These are phyloP conservation scores for Myopa testacea DNA, from an alignment of 2,888 invertebrate species.

Conservation along the genomic window DNA sequence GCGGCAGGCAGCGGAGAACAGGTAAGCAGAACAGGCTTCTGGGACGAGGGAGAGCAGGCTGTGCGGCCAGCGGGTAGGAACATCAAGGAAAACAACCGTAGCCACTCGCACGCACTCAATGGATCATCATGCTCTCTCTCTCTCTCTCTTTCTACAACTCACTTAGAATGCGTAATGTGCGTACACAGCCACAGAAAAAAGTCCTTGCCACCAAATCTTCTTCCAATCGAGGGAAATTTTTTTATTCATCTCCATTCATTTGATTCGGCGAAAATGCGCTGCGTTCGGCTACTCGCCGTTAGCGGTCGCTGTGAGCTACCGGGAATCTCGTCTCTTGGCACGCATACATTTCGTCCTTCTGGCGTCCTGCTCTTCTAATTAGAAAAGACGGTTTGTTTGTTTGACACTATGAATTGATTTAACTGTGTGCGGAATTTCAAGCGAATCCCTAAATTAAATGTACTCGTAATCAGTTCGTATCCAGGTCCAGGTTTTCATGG, in stretches of 20 bases:
- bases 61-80: background rate
- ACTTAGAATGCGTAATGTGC: constrained; percentile 12
- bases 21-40: background rate
- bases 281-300: constrained; percentile 49
- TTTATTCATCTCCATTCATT: constrained; percentile 27
- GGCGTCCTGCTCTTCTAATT: constrained; percentile 45
- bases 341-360: background rate
- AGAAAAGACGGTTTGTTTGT: constrained; percentile 52
- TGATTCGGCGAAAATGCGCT: constrained; percentile 40
- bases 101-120: background rate
- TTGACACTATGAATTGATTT: constrained; percentile 61
- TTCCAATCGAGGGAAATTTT: constrained; percentile 27
- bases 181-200: constrained; percentile 27
- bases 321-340: background rate
- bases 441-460: constrained; percentile 55
- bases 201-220: background rate
- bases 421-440: constrained; percentile 37
- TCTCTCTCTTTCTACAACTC: background rate
- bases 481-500: too few relatives aligned
- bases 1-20: background rate
- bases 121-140: too few relatives aligned
- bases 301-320: constrained; percentile 52
- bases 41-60: background rate
- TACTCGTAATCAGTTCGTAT: constrained; percentile 50
- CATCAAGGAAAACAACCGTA: background rate